A percentile compares a stretch with the other conserved stretches of the same genome.
Conservation (phyloP, 2,888 invertebrate species). For the Epirrita christyi region DNA sequence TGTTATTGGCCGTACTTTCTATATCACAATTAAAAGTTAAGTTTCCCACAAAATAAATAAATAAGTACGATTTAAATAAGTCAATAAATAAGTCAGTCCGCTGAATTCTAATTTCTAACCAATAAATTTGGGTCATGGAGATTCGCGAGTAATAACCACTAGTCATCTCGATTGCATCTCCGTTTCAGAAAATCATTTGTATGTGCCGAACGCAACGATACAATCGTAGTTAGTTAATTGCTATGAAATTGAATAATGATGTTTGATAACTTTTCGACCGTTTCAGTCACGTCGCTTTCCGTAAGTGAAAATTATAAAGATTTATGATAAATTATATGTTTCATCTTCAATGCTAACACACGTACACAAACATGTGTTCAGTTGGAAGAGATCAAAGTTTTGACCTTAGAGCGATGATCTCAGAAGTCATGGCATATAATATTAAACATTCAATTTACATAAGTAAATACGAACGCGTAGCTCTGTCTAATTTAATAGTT, state of each 20-base stretch:
- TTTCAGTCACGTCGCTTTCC: conserved; percentile 40
- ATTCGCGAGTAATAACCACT: conserved; percentile 37
- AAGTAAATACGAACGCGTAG: conserved; percentile 33
- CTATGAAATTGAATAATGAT: conserved; percentile 55
- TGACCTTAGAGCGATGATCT: conserved; percentile 41
- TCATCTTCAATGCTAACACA: conserved; percentile 28
- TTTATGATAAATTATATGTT: conserved; percentile 40
- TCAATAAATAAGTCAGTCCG: conserved; percentile 13
- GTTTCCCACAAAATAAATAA: no score
- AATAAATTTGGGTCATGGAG: conserved; percentile 33
- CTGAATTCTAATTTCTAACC: conserved; percentile 19
- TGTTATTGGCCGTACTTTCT: no score
- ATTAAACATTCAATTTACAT: conserved; percentile 40
- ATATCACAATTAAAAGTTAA: no score
- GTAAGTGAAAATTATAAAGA: conserved; percentile 44
- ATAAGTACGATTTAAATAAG: no score
- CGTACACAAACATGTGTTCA: conserved; percentile 27
- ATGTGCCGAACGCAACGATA: conserved; percentile 50
- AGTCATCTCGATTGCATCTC: conserved; percentile 44
- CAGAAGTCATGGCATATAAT: conserved; percentile 38
- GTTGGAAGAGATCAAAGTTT: conserved; percentile 36
- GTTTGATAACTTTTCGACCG: conserved; percentile 49
- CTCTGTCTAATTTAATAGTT: conserved; percentile 8
- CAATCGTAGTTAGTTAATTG: conserved; percentile 58
- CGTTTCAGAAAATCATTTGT: conserved; percentile 45